A percentile compares a stretch with the other conserved stretches of the same genome.
Evolutionary conservation across 2,113 vertebrate species (phyloP).

Genomic region (Serilophus lunatus): DNA sequence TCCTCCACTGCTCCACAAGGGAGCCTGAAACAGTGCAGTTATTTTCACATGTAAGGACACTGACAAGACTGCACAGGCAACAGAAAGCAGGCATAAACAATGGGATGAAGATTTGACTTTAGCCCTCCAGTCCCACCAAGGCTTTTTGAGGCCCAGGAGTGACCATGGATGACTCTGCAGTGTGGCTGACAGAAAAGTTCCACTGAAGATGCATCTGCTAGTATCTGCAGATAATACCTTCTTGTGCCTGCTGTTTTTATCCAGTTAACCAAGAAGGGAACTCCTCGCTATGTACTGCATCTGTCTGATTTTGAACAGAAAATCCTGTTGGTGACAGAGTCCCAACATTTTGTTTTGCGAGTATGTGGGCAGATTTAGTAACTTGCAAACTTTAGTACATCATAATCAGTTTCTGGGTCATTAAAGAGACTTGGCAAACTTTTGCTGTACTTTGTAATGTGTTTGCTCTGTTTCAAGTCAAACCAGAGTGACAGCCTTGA

Average conservation of each 20-base stretch:
- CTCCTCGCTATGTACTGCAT: not conserved
- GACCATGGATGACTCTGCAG: fast-evolving
- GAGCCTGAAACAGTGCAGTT: not conserved
- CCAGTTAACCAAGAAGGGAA: not conserved
- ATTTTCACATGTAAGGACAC: not conserved
- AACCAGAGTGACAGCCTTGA: not conserved
- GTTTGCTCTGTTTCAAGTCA: not conserved
- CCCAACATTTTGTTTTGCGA: not conserved
- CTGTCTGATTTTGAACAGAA: not conserved
- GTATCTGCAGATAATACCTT: not conserved
- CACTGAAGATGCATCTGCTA: not conserved
- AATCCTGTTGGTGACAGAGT: not conserved
- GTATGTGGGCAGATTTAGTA: constrained; percentile 1
- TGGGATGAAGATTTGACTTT: not conserved
- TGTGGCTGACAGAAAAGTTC: not conserved
- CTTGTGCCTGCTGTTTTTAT: not conserved
- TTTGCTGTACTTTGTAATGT: not conserved
- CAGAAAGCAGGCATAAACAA: not conserved
- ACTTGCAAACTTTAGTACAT: constrained; percentile 19
- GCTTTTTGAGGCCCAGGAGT: not conserved
- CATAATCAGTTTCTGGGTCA: constrained; percentile 39
- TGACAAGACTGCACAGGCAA: not conserved
- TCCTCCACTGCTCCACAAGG: not conserved
- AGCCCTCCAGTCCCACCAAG: not conserved
- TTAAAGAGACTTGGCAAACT: constrained; percentile 28